Conservation (phyloP, 30 jellyfish, hydroid and myxozoan species). For the Morbakka virulenta region DNA sequence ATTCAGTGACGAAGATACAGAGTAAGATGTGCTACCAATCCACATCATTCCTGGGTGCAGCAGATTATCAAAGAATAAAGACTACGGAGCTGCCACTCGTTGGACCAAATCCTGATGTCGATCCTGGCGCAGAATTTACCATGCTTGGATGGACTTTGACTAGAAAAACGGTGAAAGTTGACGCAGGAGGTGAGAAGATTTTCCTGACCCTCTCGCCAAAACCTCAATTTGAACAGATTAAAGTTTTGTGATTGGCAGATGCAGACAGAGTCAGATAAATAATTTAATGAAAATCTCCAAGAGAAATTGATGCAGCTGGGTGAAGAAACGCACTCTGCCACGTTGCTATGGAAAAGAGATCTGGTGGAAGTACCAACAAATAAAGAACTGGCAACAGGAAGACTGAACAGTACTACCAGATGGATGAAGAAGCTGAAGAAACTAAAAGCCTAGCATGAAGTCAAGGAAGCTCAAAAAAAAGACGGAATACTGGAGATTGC, state of each 20-base stretch:
- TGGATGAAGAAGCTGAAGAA: slow-evolving; percentile 44
- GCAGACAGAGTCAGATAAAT: slow-evolving; percentile 23
- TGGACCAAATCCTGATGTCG: slow-evolving; percentile 66
- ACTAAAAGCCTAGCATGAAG: slow-evolving; percentile 43
- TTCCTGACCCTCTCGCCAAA: slow-evolving; percentile 43
- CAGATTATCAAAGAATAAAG: slow-evolving; percentile 59
- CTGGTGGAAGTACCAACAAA: slow-evolving; percentile 41
- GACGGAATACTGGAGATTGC: slow-evolving; percentile 44
- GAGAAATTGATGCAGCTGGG: slow-evolving; percentile 21
- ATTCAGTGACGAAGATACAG: slow-evolving; percentile 46
- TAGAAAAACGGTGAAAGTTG: slow-evolving; percentile 37
- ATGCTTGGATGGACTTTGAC: slow-evolving; percentile 64
- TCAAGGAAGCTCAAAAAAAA: slow-evolving; percentile 53
- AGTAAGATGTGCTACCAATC: slow-evolving; percentile 53
- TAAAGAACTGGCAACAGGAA: slow-evolving; percentile 35
- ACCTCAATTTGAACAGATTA: slow-evolving; percentile 40
- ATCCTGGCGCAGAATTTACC: slow-evolving; percentile 72
- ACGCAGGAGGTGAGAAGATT: slow-evolving; percentile 30
- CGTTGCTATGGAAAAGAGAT: slow-evolving; percentile 64
- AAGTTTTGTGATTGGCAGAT: slow-evolving; percentile 52
- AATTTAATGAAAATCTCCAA: slow-evolving; percentile 26
- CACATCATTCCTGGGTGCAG: slow-evolving; percentile 47
- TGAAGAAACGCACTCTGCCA: slow-evolving; percentile 50
- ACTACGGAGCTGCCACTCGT: slow-evolving; percentile 53
- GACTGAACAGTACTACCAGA: slow-evolving; percentile 50